Evolutionary conservation across 2,113 vertebrate species (phyloP).

Genomic region (Chionomys nivalis): DNA sequence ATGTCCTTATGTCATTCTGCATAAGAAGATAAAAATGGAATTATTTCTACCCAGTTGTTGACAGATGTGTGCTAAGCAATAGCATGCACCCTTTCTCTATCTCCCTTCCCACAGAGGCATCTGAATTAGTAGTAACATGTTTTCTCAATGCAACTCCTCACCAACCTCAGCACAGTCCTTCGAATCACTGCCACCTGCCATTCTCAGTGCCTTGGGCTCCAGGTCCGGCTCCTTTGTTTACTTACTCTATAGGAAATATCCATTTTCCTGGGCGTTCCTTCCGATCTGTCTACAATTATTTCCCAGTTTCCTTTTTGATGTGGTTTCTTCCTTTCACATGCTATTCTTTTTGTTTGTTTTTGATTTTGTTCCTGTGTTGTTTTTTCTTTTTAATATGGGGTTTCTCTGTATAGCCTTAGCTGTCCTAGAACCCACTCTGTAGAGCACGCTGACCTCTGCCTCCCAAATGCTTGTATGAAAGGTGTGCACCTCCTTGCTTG

Average conservation of each 20-base stretch:
- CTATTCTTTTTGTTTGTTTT: not conserved
- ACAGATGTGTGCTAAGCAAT: not conserved
- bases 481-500: not conserved
- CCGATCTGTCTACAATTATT: not conserved
- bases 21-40: slow-evolving; percentile 1
- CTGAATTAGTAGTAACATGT: not conserved
- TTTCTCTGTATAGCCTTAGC: not conserved
- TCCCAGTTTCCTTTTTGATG: not conserved
- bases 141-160: not conserved
- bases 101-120: not conserved
- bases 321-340: not conserved
- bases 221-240: not conserved
- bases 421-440: not conserved
- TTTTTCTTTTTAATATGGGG: not conserved
- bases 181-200: not conserved
- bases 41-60: not conserved
- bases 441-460: not conserved
- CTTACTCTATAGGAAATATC: not conserved
- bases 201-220: not conserved
- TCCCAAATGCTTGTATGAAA: not conserved
- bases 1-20: slow-evolving; percentile 45
- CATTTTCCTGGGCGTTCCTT: not conserved
- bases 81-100: not conserved
- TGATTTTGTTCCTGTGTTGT: not conserved
- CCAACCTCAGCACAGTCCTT: not conserved